Percentiles rank a stretch among this genome's conserved stretches.
These are phyloP conservation scores for Sabatieria punctata DNA, from an alignment of 2,888 invertebrate genomes.

Conservation along the genomic window DNA sequence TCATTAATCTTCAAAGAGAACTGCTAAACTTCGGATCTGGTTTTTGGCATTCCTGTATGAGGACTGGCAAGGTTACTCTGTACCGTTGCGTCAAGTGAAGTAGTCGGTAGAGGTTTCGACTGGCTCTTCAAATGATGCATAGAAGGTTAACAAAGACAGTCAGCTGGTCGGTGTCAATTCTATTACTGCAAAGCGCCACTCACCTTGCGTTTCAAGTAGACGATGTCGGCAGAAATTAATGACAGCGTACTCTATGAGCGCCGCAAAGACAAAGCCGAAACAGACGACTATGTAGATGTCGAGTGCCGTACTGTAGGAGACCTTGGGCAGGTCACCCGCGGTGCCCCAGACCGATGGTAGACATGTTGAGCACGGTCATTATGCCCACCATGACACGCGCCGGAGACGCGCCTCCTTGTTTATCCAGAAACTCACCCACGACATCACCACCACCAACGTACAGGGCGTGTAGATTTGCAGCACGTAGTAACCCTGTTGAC, in stretches of 20 bases:
- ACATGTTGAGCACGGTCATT: conserved; percentile 67
- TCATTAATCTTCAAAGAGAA: no score
- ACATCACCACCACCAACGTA: conserved; percentile 38
- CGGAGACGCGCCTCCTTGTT: conserved; percentile 48
- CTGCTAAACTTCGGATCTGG: no score
- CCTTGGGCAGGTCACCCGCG: conserved; percentile 63
- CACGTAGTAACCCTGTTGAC: conserved; percentile 59
- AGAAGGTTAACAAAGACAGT: no score
- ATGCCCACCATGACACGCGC: conserved; percentile 63
- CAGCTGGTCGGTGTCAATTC: no score
- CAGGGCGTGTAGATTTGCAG: conserved; percentile 42
- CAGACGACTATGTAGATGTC: conserved; percentile 56
- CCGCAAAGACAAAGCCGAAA: conserved; percentile 21
- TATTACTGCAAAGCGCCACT: no score
- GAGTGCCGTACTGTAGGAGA: conserved; percentile 65
- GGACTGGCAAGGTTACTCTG: no score
- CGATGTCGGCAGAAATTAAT: conserved; percentile 23
- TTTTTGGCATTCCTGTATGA: no score
- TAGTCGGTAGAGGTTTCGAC: no score
- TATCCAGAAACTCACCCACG: conserved; percentile 51
- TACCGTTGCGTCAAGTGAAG: no score
- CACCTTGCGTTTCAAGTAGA: conserved; percentile 19
- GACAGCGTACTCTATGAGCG: conserved; percentile 23
- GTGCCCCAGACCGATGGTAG: conserved; percentile 51
- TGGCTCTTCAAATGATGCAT: no score